Evolutionary conservation across 2,888 invertebrate species (phyloP).

Genomic region (Capitulum mitella): DNA sequence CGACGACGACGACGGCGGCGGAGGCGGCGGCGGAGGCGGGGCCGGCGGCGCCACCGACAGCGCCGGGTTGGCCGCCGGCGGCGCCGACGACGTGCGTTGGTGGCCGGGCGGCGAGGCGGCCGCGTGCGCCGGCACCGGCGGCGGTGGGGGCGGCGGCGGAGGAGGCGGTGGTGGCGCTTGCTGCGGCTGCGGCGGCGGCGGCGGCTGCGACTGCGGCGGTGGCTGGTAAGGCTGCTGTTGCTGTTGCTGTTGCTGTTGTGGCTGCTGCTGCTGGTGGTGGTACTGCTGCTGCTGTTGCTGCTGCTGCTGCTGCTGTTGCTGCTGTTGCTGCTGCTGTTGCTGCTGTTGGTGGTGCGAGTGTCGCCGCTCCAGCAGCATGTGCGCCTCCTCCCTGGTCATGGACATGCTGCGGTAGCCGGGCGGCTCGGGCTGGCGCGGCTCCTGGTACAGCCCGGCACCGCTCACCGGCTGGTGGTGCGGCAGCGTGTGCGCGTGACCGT

Average conservation of each 20-base stretch:
- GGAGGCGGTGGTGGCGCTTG: constrained; percentile 39
- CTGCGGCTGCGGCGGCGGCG: constrained; percentile 37
- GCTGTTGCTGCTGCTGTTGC: constrained; percentile 35
- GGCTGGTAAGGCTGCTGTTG: constrained; percentile 30
- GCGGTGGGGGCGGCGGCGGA: constrained; percentile 25
- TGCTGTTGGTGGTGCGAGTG: constrained; percentile 16
- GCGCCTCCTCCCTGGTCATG: constrained; percentile 27
- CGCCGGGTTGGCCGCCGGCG: constrained; percentile 37
- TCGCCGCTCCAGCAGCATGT: constrained; percentile 26
- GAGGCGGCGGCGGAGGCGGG: constrained; percentile 28
- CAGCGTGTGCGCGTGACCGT: constrained; percentile 7
- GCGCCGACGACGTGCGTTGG: constrained; percentile 33
- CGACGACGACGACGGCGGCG: constrained; percentile 46
- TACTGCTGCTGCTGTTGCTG: constrained; percentile 38
- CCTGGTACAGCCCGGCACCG: neutral
- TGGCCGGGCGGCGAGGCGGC: constrained; percentile 49
- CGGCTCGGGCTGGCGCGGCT: neutral
- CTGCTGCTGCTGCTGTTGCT: constrained; percentile 37
- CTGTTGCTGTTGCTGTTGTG: constrained; percentile 31
- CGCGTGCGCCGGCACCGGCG: constrained; percentile 37
- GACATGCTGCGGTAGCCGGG: constrained; percentile 31
- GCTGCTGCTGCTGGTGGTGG: constrained; percentile 36
- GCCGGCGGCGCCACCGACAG: constrained; percentile 38
- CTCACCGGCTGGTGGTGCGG: neutral
- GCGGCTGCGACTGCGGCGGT: constrained; percentile 31